Evolutionary conservation across 37 sponge, comb jelly and placozoan species (phyloP).

Genomic region (Crambe crambe): DNA sequence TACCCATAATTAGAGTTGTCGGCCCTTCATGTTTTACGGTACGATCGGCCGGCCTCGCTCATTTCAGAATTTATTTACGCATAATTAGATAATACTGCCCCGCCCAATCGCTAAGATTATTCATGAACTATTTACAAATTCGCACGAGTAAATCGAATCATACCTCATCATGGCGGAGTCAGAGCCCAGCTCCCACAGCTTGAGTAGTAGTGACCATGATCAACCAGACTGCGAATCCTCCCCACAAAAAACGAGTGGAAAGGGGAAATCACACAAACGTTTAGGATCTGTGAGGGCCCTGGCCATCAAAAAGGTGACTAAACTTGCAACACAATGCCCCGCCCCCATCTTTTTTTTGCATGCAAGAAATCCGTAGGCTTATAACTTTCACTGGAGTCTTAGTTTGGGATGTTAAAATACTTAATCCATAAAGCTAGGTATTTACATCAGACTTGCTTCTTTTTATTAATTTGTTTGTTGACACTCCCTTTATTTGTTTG

Average conservation of each 20-base stretch:
- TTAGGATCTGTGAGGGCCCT: conserved; percentile 28
- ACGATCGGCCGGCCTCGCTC: too few relatives aligned
- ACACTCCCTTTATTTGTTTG: neutral
- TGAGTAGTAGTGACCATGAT: neutral
- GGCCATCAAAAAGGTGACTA: conserved; percentile 47
- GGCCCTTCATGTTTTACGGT: too few relatives aligned
- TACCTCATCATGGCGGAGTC: neutral
- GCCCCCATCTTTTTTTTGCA: neutral
- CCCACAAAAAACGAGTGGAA: neutral
- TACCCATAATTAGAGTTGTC: too few relatives aligned
- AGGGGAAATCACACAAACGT: neutral
- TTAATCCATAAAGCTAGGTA: too few relatives aligned
- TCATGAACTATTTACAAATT: too few relatives aligned
- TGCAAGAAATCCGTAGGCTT: neutral
- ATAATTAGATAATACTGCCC: neutral
- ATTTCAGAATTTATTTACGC: too few relatives aligned
- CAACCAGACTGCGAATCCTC: neutral
- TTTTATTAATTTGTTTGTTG: neutral
- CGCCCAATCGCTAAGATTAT: too few relatives aligned
- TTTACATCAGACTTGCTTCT: neutral
- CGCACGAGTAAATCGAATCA: too few relatives aligned
- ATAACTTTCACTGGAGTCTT: too few relatives aligned
- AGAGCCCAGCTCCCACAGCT: neutral
- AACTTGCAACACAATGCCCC: neutral
- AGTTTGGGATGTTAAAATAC: too few relatives aligned